These are phyloP conservation scores for roundworm (Caenorhabditis elegans) DNA, from an alignment of 1,140 invertebrate genomes.

Conservation along the genomic window WBcel235 BX284605.5:3033501-3034000, in stretches of 20 bases:
- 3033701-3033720: neutral
- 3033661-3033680: neutral
- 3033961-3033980: neutral
- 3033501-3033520: neutral
- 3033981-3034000: neutral
- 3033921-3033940: neutral
- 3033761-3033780: neutral
- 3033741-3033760: too few relatives aligned
- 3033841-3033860: neutral
- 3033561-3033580: neutral
- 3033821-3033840: neutral
- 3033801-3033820: neutral
- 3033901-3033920: neutral
- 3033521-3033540: neutral
- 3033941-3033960: neutral
- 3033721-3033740: too few relatives aligned
- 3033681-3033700: neutral
- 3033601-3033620: neutral
- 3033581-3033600: neutral
- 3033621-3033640: neutral
- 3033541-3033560: neutral
- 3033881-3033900: neutral
- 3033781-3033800: neutral
- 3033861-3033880: neutral
- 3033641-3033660: neutral